Evolutionary conservation across 2,888 invertebrate species (phyloP), one percentile per base, ranked within the genome.

Genomic region (Drosophila parthenogenetica): DNA sequence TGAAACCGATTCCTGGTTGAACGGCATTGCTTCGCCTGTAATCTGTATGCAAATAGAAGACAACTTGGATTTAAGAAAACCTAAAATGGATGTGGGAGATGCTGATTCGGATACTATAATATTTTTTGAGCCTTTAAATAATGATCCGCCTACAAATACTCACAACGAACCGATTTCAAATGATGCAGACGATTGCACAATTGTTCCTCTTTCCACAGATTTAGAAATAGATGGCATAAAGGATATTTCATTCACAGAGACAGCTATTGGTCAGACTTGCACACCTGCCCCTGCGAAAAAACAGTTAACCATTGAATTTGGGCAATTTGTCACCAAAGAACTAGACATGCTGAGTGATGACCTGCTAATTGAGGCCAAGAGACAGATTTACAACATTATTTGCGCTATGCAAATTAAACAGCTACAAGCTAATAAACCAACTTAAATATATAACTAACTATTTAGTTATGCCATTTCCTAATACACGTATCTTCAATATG

Each of bases 271-370:
- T 8, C 4, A 16, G 11, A 3, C 2, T 4, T 5, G 35, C 4
- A 35, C 39, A 13, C 48, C 17, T 7, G 48, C 5, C 11, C 17
- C 14, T 13, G 10, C 25, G 19, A 70, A 42, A 17, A 10, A 53
- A 1, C 22, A 64, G 32, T 32, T 64, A 16, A 48, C 51, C 8
- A 50, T 67, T 39, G 64, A 80, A 35, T 81, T 81, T 50, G 68
- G 68, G n/a, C 42, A 70, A 22, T 79, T 81, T 16, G 61, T 81
- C 29, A 68, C 54, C 29, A 73, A 78, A 13, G 84, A 83, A 49
- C 29, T 81, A 3, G 50, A 58, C 5, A 53, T 69, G 19, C 37
- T 81, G 1, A 68, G 48, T n/a, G 62, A 67, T 19, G 76, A 81
- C 58, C 49, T 83, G 13, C 45, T 76, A 0, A 50, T 65, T 1